Evolutionary conservation across 2,888 invertebrate species (phyloP).

Genomic region (Hirudinaria manillensis): DNA sequence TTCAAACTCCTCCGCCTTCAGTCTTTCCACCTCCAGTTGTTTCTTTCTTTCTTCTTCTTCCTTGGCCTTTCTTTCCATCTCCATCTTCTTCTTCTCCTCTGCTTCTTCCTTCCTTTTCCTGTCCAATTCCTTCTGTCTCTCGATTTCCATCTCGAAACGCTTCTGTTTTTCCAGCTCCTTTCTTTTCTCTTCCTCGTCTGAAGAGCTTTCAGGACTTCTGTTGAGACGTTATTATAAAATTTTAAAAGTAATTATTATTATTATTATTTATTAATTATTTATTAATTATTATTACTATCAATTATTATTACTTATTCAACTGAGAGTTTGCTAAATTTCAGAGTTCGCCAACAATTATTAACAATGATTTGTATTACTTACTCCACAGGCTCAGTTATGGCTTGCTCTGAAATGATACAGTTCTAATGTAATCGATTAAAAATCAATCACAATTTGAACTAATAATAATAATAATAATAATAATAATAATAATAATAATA

Average conservation of each 20-base stretch:
- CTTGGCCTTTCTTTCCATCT: conserved; percentile 21
- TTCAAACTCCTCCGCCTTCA: conserved; percentile 60
- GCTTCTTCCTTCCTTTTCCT: conserved; percentile 55
- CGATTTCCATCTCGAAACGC: conserved; percentile 54
- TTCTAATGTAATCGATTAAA: no score
- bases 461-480: no score
- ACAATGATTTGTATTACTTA: no score
- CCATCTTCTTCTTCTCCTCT: conserved; percentile 20
- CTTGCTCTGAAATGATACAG: no score
- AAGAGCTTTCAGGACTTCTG: neutral
- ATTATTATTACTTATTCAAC: no score
- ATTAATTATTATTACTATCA: no score
- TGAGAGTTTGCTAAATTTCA: no score
- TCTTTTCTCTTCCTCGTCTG: conserved; percentile 18
- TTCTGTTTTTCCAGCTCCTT: conserved; percentile 41
- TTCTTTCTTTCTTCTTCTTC: conserved; percentile 17
- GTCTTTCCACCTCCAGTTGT: conserved; percentile 15
- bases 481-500: no score
- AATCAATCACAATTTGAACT: no score
- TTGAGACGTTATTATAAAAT: neutral
- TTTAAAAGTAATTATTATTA: neutral
- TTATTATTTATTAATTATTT: neutral
- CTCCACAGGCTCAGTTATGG: no score
- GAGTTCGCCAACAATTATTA: no score
- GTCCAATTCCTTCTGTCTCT: conserved; percentile 72